Evolutionary conservation across 2,888 invertebrate species (phyloP), one percentile per base, ranked within the genome.

Genomic region (Heterodera filipjevi): DNA sequence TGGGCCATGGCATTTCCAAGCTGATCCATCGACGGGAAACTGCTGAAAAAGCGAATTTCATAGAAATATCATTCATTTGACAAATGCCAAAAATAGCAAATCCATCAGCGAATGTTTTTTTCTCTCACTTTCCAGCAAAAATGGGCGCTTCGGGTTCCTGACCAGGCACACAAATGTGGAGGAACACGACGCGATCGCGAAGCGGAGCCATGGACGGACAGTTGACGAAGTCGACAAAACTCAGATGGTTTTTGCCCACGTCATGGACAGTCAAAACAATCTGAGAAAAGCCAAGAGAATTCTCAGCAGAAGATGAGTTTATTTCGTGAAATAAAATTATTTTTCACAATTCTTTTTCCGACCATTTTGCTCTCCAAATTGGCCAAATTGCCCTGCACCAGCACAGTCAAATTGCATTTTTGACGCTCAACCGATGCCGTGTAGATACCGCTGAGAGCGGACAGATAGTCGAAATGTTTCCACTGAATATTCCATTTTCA

Each of bases 21-120:
- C 68, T 68, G 68, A 35, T 33, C 68, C 30, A 68, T 68, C 33
- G 68, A 68, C 33, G 68, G 68, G 68, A 68, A 68, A 14, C 68
- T 68, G 35, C 68, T 68, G 30, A 68, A 68, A 16, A 5, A 27
- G 27, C 3, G 33, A 32, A 19, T 10, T 64, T n/a, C n/a, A n/a
- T n/a, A n/a, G n/a, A 14, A 19, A 27, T 10, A 8, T 12, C 64
- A 64, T 22, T 27, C 12, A 33, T 68, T 10, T 33, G 10, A 68
- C 32, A n/a, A 59, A 59, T 6, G 59, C 27, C 3, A 8, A 27
- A 59, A 27, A n/a, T 6, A 22, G 27, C n/a, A n/a, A n/a, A n/a
- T n/a, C n/a, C n/a, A n/a, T n/a, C n/a, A n/a, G n/a, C n/a, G n/a
- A n/a, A n/a, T n/a, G n/a, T n/a, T n/a, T n/a, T n/a, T n/a, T n/a